Evolutionary conservation across 2,888 invertebrate genomes (phyloP).

Genomic region (Phaonia tiefii): DNA sequence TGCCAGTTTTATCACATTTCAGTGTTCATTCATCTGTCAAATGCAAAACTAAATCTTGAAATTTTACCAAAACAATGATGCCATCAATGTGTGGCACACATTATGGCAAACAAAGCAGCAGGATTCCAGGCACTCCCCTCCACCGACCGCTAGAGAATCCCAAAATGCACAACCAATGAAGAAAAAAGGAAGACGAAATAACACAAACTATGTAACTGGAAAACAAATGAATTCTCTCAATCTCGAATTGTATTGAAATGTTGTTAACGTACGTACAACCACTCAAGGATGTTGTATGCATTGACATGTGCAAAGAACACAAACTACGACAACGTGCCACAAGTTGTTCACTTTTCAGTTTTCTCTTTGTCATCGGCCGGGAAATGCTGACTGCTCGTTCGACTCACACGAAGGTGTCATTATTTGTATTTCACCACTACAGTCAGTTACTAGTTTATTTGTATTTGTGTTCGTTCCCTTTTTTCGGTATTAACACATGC

Average conservation of each 20-base stretch:
- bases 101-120: conserved; percentile 41
- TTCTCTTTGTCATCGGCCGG: conserved; percentile 1
- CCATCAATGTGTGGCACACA: conserved; percentile 14
- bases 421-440: conserved; percentile 43
- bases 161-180: conserved; percentile 24
- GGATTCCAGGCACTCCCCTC: neutral
- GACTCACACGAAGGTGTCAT: conserved; percentile 34
- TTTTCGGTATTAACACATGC: conserved; percentile 59
- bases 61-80: conserved; percentile 15
- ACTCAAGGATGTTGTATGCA: conserved; percentile 14
- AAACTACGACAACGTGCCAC: conserved; percentile 21
- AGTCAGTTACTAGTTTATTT: no score
- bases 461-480: neutral
- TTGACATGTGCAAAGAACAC: conserved; percentile 26
- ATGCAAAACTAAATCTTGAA: conserved; percentile 19
- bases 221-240: conserved; percentile 38
- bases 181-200: conserved; percentile 11
- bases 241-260: conserved; percentile 32
- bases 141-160: conserved; percentile 21
- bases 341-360: neutral
- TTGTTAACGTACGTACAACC: conserved; percentile 27
- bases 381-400: conserved; percentile 32
- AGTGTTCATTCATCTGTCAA: conserved; percentile 11
- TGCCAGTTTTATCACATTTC: neutral
- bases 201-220: conserved; percentile 7